Percentiles rank a stretch among this genome's conserved stretches.
Evolutionary conservation across 1,140 invertebrate species (phyloP).

Genomic region (Drosophila tropicalis): DNA sequence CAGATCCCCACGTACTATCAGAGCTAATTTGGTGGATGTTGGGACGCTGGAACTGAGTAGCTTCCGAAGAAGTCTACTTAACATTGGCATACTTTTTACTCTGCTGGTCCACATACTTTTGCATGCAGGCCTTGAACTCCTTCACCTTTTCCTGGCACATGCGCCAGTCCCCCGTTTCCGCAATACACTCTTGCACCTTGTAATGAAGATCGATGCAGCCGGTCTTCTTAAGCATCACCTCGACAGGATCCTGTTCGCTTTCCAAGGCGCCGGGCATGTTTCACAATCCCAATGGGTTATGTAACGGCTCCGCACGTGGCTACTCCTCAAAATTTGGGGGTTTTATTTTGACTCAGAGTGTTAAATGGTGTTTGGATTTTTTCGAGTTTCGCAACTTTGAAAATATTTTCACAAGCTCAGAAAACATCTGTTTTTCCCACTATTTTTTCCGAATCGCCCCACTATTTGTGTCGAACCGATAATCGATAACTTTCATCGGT

Average conservation of each 20-base stretch:
- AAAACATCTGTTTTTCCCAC: too few relatives aligned
- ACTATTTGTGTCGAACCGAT: too few relatives aligned
- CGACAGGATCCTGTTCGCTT: slow-evolving; percentile 88
- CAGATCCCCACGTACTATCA: slow-evolving; percentile 90
- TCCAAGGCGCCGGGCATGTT: slow-evolving; percentile 49
- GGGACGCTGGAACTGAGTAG: slow-evolving; percentile 42
- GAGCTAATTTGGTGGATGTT: slow-evolving; percentile 87
- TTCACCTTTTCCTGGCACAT: slow-evolving; percentile 92
- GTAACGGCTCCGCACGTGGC: too few relatives aligned
- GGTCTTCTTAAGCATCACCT: slow-evolving; percentile 92
- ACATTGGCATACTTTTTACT: slow-evolving; percentile 74
- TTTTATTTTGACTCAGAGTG: too few relatives aligned
- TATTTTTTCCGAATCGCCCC: too few relatives aligned
- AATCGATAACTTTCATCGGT: too few relatives aligned
- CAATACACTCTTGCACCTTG: slow-evolving; percentile 94
- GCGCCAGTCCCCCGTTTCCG: slow-evolving; percentile 94
- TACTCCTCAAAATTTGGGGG: too few relatives aligned
- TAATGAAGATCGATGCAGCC: slow-evolving; percentile 95
- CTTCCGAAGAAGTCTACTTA: slow-evolving; percentile 65
- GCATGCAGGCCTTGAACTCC: slow-evolving; percentile 91
- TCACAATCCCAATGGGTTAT: not conserved
- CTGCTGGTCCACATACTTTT: slow-evolving; percentile 84
- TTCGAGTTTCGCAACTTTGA: too few relatives aligned
- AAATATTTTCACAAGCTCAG: too few relatives aligned
- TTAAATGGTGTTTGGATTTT: too few relatives aligned